A percentile compares a stretch with the other conserved stretches of the same genome.
These are phyloP conservation scores for Sphaerophoria rueppellii DNA, from an alignment of 2,888 invertebrate genomes.

Conservation along the genomic window DNA sequence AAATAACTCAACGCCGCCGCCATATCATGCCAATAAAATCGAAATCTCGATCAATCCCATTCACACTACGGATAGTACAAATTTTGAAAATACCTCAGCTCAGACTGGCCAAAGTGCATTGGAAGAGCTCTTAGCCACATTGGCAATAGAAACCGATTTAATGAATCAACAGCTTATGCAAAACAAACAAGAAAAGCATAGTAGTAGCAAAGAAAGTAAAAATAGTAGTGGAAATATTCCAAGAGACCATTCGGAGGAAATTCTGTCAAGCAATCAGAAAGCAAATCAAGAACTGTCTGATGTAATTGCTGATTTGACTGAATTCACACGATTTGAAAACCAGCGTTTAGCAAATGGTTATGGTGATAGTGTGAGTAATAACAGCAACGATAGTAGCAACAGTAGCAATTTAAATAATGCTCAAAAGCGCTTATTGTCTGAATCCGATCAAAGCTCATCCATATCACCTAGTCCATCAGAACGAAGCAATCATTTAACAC, in stretches of 20 bases:
- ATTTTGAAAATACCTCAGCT: constrained; percentile 56
- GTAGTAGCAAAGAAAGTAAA: constrained; percentile 9
- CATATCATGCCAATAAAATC: constrained; percentile 55
- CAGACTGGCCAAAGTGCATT: constrained; percentile 73
- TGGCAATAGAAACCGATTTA: constrained; percentile 74
- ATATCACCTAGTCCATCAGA: constrained; percentile 76
- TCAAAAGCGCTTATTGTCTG: constrained; percentile 73
- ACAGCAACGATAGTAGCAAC: constrained; percentile 71
- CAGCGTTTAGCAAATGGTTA: constrained; percentile 61
- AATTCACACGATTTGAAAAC: constrained; percentile 74
- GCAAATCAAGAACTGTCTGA: constrained; percentile 74
- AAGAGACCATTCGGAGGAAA: constrained; percentile 4
- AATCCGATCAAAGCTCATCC: constrained; percentile 76
- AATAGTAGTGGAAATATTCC: background rate
- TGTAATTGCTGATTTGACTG: constrained; percentile 75
- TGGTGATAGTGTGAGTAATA: constrained; percentile 67
- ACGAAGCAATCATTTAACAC: constrained; percentile 74
- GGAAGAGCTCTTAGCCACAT: constrained; percentile 74
- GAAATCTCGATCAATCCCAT: constrained; percentile 50
- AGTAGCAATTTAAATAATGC: constrained; percentile 74
- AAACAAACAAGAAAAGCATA: constrained; percentile 39
- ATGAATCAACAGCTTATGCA: constrained; percentile 73
- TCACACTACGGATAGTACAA: constrained; percentile 54
- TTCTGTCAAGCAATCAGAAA: constrained; percentile 31
- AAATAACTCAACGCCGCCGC: constrained; percentile 51